Conservation (phyloP, 2,797 vertebrate species). For the Myripristis jacobus region DNA sequence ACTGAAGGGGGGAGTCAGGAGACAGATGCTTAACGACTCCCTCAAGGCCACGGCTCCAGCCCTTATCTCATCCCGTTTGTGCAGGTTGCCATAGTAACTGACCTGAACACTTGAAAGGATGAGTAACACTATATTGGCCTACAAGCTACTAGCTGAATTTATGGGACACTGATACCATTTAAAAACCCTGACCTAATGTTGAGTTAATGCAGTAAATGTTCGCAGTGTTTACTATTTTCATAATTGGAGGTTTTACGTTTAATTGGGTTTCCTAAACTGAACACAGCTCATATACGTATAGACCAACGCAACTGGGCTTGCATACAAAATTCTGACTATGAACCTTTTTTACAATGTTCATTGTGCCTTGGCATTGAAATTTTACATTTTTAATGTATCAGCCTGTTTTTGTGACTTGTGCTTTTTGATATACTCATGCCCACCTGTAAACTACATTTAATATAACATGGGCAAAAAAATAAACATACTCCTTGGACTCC, state of each 20-base stretch:
- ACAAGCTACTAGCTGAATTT: conserved; percentile 70
- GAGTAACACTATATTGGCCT: conserved; percentile 74
- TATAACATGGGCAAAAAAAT: no score
- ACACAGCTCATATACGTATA: conserved; percentile 8
- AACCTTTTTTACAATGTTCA: background rate
- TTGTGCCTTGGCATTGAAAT: background rate
- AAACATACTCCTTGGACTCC: no score
- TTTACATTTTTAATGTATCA: background rate
- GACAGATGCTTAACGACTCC: conserved; percentile 88
- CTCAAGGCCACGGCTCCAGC: conserved; percentile 81
- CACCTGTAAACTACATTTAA: no score
- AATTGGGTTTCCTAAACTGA: background rate
- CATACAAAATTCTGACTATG: no score
- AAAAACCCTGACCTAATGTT: conserved; percentile 53
- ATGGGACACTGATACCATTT: conserved; percentile 51
- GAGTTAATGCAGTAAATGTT: conserved; percentile 49
- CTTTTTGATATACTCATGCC: no score
- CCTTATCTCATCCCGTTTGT: conserved; percentile 86
- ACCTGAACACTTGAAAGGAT: conserved; percentile 78
- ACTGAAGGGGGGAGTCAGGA: conserved; percentile 77
- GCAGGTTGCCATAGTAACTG: conserved; percentile 85
- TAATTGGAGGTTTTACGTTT: background rate
- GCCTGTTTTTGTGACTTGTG: no score
- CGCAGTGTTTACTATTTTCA: conserved; percentile 24
- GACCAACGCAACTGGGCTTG: background rate